These are phyloP conservation scores for Podarcis muralis DNA, from an alignment of 2,113 vertebrate genomes.

Conservation along the genomic window DNA sequence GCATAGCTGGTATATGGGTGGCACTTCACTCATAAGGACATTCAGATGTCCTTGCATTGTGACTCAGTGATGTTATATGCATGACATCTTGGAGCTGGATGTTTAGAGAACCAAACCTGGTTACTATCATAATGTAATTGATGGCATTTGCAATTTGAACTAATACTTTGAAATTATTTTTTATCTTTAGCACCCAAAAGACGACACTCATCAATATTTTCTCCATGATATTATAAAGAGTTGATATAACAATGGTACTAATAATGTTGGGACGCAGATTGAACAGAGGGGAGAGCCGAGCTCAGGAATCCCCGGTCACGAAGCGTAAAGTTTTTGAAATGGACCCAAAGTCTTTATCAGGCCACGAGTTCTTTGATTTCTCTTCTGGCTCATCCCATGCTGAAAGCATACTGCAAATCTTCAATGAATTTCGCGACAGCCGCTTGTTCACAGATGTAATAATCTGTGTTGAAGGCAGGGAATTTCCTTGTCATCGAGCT, in stretches of 20 bases:
- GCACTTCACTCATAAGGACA: background rate
- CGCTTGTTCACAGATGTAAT: conserved; percentile 94
- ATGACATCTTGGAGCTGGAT: background rate
- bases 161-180: conserved; percentile 51
- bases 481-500: conserved; percentile 94
- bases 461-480: conserved; percentile 92
- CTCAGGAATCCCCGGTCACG: conserved; percentile 92
- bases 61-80: background rate
- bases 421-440: conserved; percentile 95
- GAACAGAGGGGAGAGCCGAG: conserved; percentile 91
- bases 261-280: conserved; percentile 91
- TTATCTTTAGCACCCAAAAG: conserved; percentile 58
- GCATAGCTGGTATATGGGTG: background rate
- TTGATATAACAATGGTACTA: conserved; percentile 94
- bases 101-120: background rate
- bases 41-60: background rate
- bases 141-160: background rate
- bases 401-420: conserved; percentile 93
- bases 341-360: conserved; percentile 87
- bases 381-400: conserved; percentile 92
- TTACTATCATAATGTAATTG: background rate
- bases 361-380: conserved; percentile 93
- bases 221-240: conserved; percentile 77
- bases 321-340: conserved; percentile 98
- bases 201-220: conserved; percentile 64